These are phyloP conservation scores for Cyclopterus lumpus DNA, from an alignment of 2,797 vertebrate genomes.

Conservation along the genomic window DNA sequence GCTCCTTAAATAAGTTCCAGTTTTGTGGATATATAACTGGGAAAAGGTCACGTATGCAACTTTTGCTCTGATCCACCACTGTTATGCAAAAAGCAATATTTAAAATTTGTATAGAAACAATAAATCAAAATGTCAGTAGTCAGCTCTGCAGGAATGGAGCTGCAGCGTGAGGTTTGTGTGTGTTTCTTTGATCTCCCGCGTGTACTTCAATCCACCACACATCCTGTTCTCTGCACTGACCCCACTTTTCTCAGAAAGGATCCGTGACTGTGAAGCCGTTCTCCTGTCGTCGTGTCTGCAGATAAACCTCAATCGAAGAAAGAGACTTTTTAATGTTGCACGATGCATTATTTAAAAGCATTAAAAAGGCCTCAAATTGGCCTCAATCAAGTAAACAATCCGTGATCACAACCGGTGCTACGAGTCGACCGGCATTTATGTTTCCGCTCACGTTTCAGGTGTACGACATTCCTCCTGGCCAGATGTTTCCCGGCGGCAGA, in stretches of 20 bases:
- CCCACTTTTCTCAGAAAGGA: constrained; percentile 15
- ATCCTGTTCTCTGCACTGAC: constrained; percentile 25
- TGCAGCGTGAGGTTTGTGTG: background rate
- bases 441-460: constrained; percentile 83
- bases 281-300: constrained; percentile 13
- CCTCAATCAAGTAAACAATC: too few species aligned
- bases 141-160: background rate
- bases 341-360: background rate
- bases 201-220: constrained; percentile 1
- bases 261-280: background rate
- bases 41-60: background rate
- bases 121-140: background rate
- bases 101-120: background rate
- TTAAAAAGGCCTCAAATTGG: too few species aligned
- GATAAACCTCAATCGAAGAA: background rate
- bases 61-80: background rate
- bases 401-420: background rate
- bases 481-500: constrained; percentile 79
- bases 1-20: background rate
- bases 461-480: constrained; percentile 91
- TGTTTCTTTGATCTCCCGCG: constrained; percentile 1
- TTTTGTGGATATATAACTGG: background rate
- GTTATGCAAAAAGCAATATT: background rate
- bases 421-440: background rate
- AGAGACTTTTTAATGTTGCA: background rate